Evolutionary conservation across 2,797 vertebrate species (phyloP), one percentile per base, ranked within the genome.

Genomic region (Semaprochilodus insignis): DNA sequence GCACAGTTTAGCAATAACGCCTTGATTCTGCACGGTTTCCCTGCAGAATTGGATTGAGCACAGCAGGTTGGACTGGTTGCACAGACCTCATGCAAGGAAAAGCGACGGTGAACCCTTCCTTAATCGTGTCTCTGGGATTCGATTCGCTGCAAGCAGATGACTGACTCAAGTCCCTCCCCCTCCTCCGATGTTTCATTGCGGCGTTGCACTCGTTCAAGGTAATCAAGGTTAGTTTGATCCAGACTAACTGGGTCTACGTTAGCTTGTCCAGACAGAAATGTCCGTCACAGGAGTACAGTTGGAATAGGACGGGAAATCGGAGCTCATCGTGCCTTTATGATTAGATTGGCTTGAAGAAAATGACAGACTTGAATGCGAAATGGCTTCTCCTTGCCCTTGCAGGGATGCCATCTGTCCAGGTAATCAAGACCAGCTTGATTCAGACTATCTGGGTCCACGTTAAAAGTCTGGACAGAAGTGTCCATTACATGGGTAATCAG

Each of bases 401-500:
- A 48, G 31, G 10, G 52, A 57, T 57, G 48, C 16, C 65, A 3
- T 31, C 63, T 51, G 5, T 71, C 31, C 34, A 51, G 25, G 34
- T 74, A 79, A 75, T 66, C 62, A 23, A 48, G 51, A 23, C 67
- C 40, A 17, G 10, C 55, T 48, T 69, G 48, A 78, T 17, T 19
- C 54, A 51, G 25, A 65, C 57, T 11, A 77, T 48, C 23, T 15
- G 14, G 5, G 52, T 57, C 31, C 51, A 36, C 31, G 34, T 36
- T 40, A 54, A 27, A 44, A 77, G 77, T 48, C 23, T 62, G 76
- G 6, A 55, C 34, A 55, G 14, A 66, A 80, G 60, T 25, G 60
- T 76, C 74, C 62, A 73, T 65, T 40, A 78, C 40, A 69, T 69
- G 67, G 59, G 57, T 80, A 71, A 81, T 83, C 83, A 73, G 74